These are phyloP conservation scores for Xiphorhynchus erythropygius DNA, from an alignment of 2,797 vertebrate species.

Conservation along the genomic window DNA sequence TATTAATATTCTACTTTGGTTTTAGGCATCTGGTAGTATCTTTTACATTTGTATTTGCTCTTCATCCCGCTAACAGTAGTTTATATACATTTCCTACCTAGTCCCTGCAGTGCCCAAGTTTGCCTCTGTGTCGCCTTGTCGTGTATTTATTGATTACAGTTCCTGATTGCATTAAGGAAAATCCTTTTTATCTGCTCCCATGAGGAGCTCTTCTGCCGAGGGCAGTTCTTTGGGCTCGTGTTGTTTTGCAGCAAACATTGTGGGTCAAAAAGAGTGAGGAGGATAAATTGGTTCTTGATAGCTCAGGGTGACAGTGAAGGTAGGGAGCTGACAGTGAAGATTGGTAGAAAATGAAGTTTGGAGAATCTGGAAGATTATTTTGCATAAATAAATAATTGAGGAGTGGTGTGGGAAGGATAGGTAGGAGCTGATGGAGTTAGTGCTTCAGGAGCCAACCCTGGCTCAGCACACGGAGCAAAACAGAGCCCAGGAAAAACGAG, in stretches of 20 bases:
- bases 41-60: not conserved
- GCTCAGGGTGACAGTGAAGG: accelerated
- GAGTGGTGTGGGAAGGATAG: not conserved
- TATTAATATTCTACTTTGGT: not conserved
- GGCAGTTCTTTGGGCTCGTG: not conserved
- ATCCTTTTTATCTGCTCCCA: not conserved
- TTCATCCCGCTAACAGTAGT: not conserved
- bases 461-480: not conserved
- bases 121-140: not conserved
- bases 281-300: not conserved
- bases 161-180: not conserved
- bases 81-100: not conserved
- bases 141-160: not conserved
- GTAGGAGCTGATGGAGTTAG: not conserved
- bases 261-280: not conserved
- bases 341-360: not conserved
- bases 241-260: not conserved
- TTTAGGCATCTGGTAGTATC: not conserved
- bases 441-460: not conserved
- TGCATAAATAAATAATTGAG: accelerated
- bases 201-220: not conserved
- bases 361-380: not conserved
- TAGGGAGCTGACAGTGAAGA: not conserved
- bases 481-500: not conserved
- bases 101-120: not conserved